These are phyloP conservation scores for Poeciliopsis presidionis DNA, from an alignment of 2,797 vertebrate species.

Conservation along the genomic window DNA sequence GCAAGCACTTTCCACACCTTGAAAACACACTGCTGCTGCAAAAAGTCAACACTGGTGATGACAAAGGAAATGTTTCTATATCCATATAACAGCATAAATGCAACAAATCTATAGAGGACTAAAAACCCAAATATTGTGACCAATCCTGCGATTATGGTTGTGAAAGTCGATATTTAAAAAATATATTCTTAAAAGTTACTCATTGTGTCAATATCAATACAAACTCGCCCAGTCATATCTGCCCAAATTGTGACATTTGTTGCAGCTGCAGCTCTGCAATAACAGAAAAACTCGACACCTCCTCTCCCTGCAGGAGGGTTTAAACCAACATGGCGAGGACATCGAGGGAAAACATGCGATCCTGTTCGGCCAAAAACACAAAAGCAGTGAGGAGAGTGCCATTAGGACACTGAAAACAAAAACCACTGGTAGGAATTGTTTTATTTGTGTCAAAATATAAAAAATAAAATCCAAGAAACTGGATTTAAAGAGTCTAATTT, in stretches of 20 bases:
- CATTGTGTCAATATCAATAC: background rate
- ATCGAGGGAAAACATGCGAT: background rate
- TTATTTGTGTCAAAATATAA: background rate
- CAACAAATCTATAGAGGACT: background rate
- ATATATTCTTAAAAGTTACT: background rate
- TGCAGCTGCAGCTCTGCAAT: background rate
- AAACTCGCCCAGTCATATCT: background rate
- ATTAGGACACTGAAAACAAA: background rate
- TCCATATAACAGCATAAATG: background rate
- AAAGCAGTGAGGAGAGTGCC: background rate
- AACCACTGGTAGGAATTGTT: background rate
- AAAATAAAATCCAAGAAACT: background rate
- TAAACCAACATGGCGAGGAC: background rate
- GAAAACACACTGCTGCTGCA: background rate
- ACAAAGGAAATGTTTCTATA: background rate
- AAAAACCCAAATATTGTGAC: background rate
- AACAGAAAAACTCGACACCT: background rate
- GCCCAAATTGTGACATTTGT: background rate
- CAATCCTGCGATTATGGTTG: background rate
- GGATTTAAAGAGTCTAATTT: background rate
- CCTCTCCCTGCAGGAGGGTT: background rate
- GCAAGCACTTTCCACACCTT: too few species aligned
- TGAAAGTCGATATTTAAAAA: background rate
- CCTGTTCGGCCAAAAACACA: background rate
- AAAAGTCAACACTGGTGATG: background rate